phyloP scores from a whole-genome alignment of 2,888 invertebrate genomes.

The Venusia cambrica region DNA sequence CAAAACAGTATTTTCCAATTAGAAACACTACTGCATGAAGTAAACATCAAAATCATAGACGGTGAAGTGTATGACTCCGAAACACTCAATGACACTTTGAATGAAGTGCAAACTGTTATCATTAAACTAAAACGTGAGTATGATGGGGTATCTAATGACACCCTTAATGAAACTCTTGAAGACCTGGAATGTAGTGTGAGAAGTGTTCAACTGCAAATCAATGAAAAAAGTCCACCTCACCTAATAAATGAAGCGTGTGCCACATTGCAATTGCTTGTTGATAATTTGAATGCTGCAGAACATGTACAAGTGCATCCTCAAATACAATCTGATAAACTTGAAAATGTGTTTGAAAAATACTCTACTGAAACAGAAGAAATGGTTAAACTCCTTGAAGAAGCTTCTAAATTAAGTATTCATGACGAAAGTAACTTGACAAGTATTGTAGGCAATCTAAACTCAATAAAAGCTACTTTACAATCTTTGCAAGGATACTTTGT shows the following conservation, averaged over 20 bases:
- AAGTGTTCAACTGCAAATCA: slow-evolving; percentile 71
- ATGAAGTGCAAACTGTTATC: slow-evolving; percentile 71
- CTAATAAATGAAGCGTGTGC: slow-evolving; percentile 65
- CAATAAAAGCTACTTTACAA: slow-evolving; percentile 51
- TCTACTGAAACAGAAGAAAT: slow-evolving; percentile 48
- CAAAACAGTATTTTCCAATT: slow-evolving; percentile 50
- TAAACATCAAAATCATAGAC: slow-evolving; percentile 46
- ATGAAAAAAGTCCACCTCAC: slow-evolving; percentile 62
- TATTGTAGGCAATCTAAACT: slow-evolving; percentile 42
- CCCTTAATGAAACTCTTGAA: slow-evolving; percentile 71
- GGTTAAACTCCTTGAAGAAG: slow-evolving; percentile 64
- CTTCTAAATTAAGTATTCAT: slow-evolving; percentile 52
- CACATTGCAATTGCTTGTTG: slow-evolving; percentile 59
- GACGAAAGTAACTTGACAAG: slow-evolving; percentile 36
- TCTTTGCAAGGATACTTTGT: slow-evolving; percentile 47
- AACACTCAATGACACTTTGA: slow-evolving; percentile 54
- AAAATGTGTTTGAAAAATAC: slow-evolving; percentile 16
- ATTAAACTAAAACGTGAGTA: slow-evolving; percentile 68
- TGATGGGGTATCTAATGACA: slow-evolving; percentile 54
- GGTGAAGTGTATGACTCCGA: slow-evolving; percentile 52
- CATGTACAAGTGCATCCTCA: slow-evolving; percentile 35
- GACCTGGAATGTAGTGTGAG: slow-evolving; percentile 77
- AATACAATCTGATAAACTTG: slow-evolving; percentile 17
- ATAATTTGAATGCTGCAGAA: slow-evolving; percentile 53
- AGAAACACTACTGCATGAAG: slow-evolving; percentile 52